Evolutionary conservation across 2,888 invertebrate species (phyloP).

Genomic region (Andricus curvator): DNA sequence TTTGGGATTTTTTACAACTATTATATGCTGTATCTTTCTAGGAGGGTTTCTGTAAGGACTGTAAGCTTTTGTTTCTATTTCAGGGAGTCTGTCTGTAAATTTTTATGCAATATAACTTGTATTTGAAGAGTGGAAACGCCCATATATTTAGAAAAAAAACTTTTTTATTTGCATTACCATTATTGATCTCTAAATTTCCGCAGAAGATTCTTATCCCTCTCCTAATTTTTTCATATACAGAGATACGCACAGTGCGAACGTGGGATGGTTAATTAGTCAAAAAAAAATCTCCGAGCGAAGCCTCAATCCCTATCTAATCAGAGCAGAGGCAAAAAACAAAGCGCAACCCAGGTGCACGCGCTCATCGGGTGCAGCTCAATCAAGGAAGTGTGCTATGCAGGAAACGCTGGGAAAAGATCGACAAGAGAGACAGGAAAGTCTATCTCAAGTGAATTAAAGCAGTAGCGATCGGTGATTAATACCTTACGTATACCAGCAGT

Average conservation of each 20-base stretch:
- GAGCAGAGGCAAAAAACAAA: conserved; percentile 1
- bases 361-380: conserved; percentile 19
- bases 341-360: conserved; percentile 10
- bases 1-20: too few relatives aligned
- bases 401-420: conserved; percentile 28
- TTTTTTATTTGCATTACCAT: background rate
- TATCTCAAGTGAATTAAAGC: conserved; percentile 52
- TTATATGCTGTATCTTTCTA: too few relatives aligned
- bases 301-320: conserved; percentile 23
- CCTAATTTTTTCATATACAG: background rate
- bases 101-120: too few relatives aligned
- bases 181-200: background rate
- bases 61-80: too few relatives aligned
- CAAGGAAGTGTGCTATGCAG: conserved; percentile 28
- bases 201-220: background rate
- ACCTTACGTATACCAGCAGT: conserved; percentile 56
- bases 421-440: conserved; percentile 17
- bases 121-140: too few relatives aligned
- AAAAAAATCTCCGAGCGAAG: background rate
- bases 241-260: background rate
- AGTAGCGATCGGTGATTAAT: conserved; percentile 58
- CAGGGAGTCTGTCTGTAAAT: too few relatives aligned
- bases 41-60: too few relatives aligned
- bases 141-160: too few relatives aligned
- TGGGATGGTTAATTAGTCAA: conserved; percentile 16